Evolutionary conservation across 2,797 vertebrate genomes (phyloP).

Genomic region (Clangula hyemalis): DNA sequence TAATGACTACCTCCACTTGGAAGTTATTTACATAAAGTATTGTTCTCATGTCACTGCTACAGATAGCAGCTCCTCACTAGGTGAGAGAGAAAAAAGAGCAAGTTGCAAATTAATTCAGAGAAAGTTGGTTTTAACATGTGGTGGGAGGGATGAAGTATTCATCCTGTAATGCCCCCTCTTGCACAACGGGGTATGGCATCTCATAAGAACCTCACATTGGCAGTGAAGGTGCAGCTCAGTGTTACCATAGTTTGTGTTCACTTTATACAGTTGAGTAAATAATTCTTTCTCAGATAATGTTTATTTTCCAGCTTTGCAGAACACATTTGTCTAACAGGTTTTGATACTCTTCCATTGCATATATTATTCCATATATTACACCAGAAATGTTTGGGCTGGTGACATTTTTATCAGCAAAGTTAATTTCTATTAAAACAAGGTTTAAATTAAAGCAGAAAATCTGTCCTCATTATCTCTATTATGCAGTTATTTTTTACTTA

Average conservation of each 20-base stretch:
- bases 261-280: not conserved
- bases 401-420: not conserved
- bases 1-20: conserved; percentile 51
- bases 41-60: conserved; percentile 47
- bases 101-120: not conserved
- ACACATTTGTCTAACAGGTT: not conserved
- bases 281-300: not conserved
- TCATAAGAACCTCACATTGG: not conserved
- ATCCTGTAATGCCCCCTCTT: not conserved
- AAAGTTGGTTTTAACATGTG: not conserved
- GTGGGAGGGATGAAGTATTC: not conserved
- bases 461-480: not conserved
- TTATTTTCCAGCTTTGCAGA: not conserved
- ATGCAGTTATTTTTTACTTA: not conserved
- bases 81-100: conserved; percentile 9
- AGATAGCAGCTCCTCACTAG: not conserved
- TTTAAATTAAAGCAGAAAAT: not conserved
- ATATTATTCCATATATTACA: not conserved
- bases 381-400: not conserved
- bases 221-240: not conserved
- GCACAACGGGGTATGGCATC: not conserved
- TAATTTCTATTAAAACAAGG: not conserved
- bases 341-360: not conserved
- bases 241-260: not conserved
- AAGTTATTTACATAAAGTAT: conserved; percentile 63